phyloP scores from a whole-genome alignment of 1,140 invertebrate genomes.

The Nilaparvata lugens region DNA sequence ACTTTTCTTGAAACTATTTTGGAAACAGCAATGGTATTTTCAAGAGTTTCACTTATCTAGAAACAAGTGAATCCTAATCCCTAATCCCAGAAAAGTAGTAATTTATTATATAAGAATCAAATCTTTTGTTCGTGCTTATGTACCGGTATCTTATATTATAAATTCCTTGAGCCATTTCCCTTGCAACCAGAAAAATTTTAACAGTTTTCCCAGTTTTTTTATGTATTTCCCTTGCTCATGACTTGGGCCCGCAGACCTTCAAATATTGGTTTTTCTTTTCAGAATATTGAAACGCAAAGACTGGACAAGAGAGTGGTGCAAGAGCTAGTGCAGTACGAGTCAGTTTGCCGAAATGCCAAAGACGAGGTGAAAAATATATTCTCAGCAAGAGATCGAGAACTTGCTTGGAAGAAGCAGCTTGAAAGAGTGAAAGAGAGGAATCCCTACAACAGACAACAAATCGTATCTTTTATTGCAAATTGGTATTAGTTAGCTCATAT shows the following conservation, averaged over 20 bases:
- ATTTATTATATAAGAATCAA: no score
- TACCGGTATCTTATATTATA: no score
- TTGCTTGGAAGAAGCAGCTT: slow-evolving; percentile 49
- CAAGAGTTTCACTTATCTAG: no score
- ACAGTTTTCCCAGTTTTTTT: neutral
- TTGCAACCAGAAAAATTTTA: no score
- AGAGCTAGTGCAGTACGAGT: slow-evolving; percentile 57
- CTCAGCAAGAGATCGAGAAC: slow-evolving; percentile 53
- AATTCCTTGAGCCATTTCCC: no score
- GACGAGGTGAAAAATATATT: slow-evolving; percentile 63
- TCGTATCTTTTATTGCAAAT: slow-evolving; percentile 43
- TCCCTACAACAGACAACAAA: slow-evolving; percentile 55
- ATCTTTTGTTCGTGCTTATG: no score
- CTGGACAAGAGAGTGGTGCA: slow-evolving; percentile 55
- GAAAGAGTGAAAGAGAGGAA: slow-evolving; percentile 52
- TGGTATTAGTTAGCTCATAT: no score
- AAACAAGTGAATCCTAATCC: no score
- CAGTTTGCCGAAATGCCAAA: slow-evolving; percentile 58
- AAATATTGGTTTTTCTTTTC: slow-evolving; percentile 6
- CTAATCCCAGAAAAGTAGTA: no score
- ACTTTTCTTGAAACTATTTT: no score
- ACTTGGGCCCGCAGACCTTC: no score
- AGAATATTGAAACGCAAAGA: slow-evolving; percentile 54
- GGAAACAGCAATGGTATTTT: no score
- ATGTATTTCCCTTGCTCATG: neutral